Conservation (phyloP, 2,113 vertebrate genomes). For the Perca flavescens region DNA sequence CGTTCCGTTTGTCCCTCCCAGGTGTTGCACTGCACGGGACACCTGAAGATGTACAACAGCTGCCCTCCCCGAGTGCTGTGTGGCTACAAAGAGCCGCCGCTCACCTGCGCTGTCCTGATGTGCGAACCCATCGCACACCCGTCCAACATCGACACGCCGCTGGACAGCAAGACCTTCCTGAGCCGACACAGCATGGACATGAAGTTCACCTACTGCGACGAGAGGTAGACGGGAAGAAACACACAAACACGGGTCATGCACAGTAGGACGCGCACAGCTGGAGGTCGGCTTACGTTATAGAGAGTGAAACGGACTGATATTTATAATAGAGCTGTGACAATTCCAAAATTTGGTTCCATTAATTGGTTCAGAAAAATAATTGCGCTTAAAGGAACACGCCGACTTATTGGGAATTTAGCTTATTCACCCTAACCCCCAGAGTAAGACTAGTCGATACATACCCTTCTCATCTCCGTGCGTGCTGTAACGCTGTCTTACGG, state of each 20-base stretch:
- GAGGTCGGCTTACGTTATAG: neutral
- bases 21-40: conserved; percentile 98
- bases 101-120: conserved; percentile 95
- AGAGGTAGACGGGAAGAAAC: conserved; percentile 84
- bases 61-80: conserved; percentile 88
- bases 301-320: no score
- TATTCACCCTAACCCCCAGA: no score
- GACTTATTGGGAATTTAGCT: no score
- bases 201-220: conserved; percentile 99
- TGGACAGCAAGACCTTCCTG: conserved; percentile 97
- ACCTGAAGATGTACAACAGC: conserved; percentile 92
- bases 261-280: neutral
- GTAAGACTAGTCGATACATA: no score
- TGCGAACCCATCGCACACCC: conserved; percentile 97
- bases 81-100: conserved; percentile 92
- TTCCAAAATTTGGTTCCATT: no score
- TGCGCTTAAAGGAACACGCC: no score
- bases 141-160: conserved; percentile 95
- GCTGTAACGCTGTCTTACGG: no score
- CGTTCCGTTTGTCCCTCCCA: conserved; percentile 56
- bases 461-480: no score
- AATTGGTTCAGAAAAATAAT: no score
- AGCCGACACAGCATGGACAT: conserved; percentile 99
- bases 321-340: no score
- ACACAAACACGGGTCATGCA: neutral